Conservation (phyloP, 2,113 vertebrate genomes). For the Caranx ignobilis region DNA sequence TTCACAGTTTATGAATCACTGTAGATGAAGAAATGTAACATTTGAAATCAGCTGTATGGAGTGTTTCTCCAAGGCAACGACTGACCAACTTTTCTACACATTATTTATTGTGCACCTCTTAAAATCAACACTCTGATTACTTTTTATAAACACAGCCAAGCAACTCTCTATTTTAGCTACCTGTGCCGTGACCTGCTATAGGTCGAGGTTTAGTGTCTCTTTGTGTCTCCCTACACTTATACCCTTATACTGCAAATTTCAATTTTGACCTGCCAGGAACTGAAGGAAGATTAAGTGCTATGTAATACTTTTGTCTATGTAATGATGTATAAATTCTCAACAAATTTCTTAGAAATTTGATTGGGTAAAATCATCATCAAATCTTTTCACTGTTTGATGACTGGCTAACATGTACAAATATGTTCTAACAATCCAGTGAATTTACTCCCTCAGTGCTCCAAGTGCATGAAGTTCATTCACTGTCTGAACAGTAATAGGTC, state of each 20-base stretch:
- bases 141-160: not conserved
- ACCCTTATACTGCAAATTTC: not conserved
- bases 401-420: not conserved
- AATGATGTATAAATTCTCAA: not conserved
- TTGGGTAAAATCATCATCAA: not conserved
- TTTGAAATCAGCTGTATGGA: not conserved
- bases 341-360: not conserved
- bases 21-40: not conserved
- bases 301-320: conserved; percentile 9
- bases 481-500: not conserved
- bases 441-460: not conserved
- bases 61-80: conserved; percentile 26
- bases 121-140: not conserved
- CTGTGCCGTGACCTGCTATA: not conserved
- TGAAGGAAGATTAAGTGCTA: not conserved
- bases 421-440: not conserved
- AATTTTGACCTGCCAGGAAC: not conserved
- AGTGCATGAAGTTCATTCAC: not conserved
- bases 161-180: not conserved
- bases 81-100: not conserved
- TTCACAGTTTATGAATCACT: not conserved
- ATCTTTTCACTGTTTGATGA: not conserved
- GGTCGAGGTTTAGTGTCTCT: not conserved
- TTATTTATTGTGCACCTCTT: not conserved
- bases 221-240: not conserved